Evolutionary conservation across 2,113 vertebrate genomes (phyloP), one percentile per base, ranked within the genome.

Genomic region (Pachypanchax playfairii): DNA sequence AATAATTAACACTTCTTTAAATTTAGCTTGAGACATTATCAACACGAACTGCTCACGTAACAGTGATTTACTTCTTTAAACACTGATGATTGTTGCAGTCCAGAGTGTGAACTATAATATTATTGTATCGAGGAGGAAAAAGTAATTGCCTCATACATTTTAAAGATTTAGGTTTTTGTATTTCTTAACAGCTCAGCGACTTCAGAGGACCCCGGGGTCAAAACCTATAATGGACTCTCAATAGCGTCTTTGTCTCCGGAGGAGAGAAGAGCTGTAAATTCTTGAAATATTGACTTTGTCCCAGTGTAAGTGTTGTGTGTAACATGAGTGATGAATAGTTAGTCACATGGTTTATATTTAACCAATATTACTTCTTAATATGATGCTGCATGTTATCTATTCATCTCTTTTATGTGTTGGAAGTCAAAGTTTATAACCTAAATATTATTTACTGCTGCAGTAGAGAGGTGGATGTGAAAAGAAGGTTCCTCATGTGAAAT

Each of bases 61-160:
- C 65, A 77, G 72, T 62, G 62, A 80, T 80, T 47, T 18, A n/a
- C 7, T 17, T 67, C 55, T 67, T 59, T 41, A 57, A 51, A 52
- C 56, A 20, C 25, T 17, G 22, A 17, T 51, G 46, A 56, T 50
- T 14, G 56, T 58, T 26, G 61, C 5, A 4, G 38, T 33, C 31
- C 42, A 48, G 49, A 48, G 12, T 17, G 13, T 4, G 31, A 53
- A 57, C 31, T 22, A 38, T 31, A 6, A 0, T 26, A 50, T 31
- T 35, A 13, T 31, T 43, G 22, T 22, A 22, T 46, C 24, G 10
- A 15, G 20, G 8, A 49, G 10, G 18, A 59, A 8, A 29, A 15
- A 48, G 21, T 0, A 4, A 17, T n/a, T n/a, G n/a, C n/a, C 7
- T 8, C 13, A 41, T 2, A 39, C 14, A 15, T 39, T 15, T 15